phyloP scores from a whole-genome alignment of 2,888 invertebrate genomes.

The Hypomecis punctinalis region DNA sequence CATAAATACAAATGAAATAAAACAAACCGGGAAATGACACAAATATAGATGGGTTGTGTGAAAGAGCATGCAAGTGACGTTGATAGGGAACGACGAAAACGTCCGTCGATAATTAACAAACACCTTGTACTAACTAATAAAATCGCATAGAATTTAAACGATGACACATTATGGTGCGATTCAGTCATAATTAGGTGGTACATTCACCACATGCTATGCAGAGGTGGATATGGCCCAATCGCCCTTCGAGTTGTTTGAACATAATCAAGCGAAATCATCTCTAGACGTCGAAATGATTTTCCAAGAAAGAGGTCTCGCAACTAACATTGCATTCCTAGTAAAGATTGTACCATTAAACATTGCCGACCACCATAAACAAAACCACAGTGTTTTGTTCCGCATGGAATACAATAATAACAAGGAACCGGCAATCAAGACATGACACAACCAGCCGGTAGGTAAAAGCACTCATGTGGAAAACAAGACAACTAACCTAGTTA shows the following conservation, averaged over 20 bases:
- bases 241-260: not conserved
- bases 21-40: not conserved
- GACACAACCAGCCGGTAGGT: slow-evolving; percentile 15
- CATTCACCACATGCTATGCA: no score
- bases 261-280: not conserved
- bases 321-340: slow-evolving; percentile 10
- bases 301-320: slow-evolving; percentile 6
- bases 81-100: not conserved
- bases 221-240: no score
- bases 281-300: not conserved
- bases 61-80: not conserved
- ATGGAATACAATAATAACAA: slow-evolving; percentile 37
- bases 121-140: no score
- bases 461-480: slow-evolving; percentile 14
- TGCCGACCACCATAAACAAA: slow-evolving; percentile 27
- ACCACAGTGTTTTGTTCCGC: slow-evolving; percentile 40
- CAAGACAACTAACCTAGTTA: slow-evolving; percentile 1
- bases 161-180: no score
- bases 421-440: slow-evolving; percentile 30
- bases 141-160: no score
- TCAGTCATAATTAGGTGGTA: no score
- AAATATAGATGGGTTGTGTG: not conserved
- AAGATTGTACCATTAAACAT: slow-evolving; percentile 16
- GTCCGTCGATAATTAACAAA: no score
- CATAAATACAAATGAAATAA: no score